A percentile compares a stretch with the other conserved stretches of the same genome.
Evolutionary conservation across 2,797 vertebrate genomes (phyloP).

Genomic region (Nyctibius grandis): DNA sequence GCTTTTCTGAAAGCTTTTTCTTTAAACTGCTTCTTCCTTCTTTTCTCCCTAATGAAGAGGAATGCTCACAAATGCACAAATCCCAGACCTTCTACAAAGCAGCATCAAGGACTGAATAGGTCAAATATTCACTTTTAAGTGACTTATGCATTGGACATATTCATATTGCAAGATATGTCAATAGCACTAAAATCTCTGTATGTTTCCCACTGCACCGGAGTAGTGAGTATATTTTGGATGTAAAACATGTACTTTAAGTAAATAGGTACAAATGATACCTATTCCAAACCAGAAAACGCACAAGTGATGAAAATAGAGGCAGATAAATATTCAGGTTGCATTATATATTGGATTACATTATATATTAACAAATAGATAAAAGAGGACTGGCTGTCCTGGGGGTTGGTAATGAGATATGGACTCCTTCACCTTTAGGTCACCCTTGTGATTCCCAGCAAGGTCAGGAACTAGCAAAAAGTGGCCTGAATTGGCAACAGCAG

Average conservation of each 20-base stretch:
- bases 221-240: background rate
- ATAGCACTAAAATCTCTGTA: background rate
- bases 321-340: background rate
- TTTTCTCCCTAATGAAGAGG: background rate
- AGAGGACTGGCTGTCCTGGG: background rate
- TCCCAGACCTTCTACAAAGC: background rate
- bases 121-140: background rate
- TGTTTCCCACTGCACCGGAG: background rate
- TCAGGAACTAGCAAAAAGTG: conserved; percentile 9
- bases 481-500: background rate
- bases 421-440: conserved; percentile 38
- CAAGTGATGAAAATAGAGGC: background rate
- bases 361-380: conserved; percentile 22
- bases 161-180: background rate
- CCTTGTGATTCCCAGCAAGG: conserved; percentile 20
- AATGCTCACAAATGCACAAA: background rate
- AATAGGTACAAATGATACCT: background rate
- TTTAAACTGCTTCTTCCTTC: background rate
- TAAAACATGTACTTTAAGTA: background rate
- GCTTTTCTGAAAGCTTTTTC: background rate
- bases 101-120: background rate
- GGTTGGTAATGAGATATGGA: conserved; percentile 16
- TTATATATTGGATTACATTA: conserved; percentile 34
- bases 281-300: background rate
- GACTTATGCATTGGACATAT: background rate